Percentiles rank a stretch among this genome's conserved stretches.
phyloP scores from a whole-genome alignment of 2,797 vertebrate species.

The Huso huso region DNA sequence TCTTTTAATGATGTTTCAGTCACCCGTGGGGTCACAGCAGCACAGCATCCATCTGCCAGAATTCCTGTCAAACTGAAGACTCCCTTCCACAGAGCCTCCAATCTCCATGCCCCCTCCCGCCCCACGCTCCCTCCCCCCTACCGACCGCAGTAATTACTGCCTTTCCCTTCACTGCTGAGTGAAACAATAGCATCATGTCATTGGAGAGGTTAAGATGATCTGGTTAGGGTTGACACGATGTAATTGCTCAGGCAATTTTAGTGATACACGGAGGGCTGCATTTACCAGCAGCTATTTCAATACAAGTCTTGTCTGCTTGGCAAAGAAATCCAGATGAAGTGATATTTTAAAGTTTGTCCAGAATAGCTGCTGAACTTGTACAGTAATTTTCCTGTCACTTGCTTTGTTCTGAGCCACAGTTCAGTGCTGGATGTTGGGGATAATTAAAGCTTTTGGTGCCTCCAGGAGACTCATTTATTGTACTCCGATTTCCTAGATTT shows the following conservation, averaged over 20 bases:
- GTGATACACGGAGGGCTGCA: background rate
- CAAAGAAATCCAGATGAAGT: constrained; percentile 30
- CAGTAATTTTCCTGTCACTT: constrained; percentile 7
- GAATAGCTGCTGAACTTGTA: constrained; percentile 6
- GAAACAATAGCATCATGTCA: constrained; percentile 44
- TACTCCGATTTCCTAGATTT: background rate
- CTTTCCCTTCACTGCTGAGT: constrained; percentile 31
- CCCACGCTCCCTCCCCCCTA: constrained; percentile 13
- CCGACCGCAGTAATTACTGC: constrained; percentile 38
- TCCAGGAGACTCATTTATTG: background rate
- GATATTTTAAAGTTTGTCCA: constrained; percentile 30
- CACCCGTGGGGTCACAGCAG: constrained; percentile 22
- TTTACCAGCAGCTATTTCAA: constrained; percentile 1
- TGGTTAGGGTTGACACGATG: constrained; percentile 53
- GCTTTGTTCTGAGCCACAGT: too few species aligned
- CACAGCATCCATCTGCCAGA: constrained; percentile 20
- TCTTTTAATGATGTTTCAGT: constrained; percentile 24
- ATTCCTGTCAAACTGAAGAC: constrained; percentile 18
- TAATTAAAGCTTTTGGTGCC: background rate
- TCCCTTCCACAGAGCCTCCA: too few species aligned
- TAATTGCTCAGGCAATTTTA: constrained; percentile 48
- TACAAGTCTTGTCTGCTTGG: constrained; percentile 12
- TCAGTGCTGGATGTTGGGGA: background rate
- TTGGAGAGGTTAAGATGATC: constrained; percentile 51
- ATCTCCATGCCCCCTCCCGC: constrained; percentile 13